phyloP scores from a whole-genome alignment of 2,797 vertebrate genomes.

The Acanthurus leucopareius region DNA sequence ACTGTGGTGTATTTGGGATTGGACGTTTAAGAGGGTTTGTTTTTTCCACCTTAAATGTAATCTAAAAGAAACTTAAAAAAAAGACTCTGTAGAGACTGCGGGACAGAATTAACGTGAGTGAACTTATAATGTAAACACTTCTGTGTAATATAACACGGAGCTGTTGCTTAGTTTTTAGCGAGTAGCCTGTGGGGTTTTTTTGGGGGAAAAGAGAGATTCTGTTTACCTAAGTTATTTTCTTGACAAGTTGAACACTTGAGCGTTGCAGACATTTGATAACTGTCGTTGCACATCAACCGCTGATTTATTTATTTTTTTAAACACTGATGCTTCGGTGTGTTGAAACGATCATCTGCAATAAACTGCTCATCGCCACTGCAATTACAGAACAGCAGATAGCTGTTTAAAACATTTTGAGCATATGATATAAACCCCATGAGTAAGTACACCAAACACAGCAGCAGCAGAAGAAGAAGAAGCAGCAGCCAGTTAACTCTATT shows the following conservation, averaged over 20 bases:
- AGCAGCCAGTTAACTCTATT: slow-evolving; percentile 37
- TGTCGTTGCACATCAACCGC: too few relatives aligned
- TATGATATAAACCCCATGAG: not conserved
- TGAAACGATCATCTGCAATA: slow-evolving; percentile 1
- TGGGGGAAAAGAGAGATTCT: not conserved
- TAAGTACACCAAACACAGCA: not conserved
- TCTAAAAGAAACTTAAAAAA: slow-evolving; percentile 22
- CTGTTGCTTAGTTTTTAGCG: not conserved
- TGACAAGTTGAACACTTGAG: slow-evolving; percentile 32
- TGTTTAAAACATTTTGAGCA: not conserved
- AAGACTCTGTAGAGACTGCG: not conserved
- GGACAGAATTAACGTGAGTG: not conserved
- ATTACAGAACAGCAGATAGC: not conserved
- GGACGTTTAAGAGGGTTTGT: slow-evolving; percentile 41
- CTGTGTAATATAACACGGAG: too few relatives aligned
- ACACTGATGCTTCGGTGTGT: slow-evolving; percentile 4
- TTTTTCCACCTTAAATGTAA: slow-evolving; percentile 19
- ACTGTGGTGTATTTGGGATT: slow-evolving; percentile 60
- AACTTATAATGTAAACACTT: not conserved
- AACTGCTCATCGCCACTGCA: slow-evolving; percentile 1
- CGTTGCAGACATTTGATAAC: not conserved
- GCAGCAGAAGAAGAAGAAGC: not conserved
- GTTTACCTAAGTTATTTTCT: slow-evolving; percentile 6
- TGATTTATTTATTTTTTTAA: not conserved
- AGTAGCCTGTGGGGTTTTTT: accelerated